phyloP scores from a whole-genome alignment of 2,113 vertebrate genomes.

The Amphiprion ocellaris region DNA sequence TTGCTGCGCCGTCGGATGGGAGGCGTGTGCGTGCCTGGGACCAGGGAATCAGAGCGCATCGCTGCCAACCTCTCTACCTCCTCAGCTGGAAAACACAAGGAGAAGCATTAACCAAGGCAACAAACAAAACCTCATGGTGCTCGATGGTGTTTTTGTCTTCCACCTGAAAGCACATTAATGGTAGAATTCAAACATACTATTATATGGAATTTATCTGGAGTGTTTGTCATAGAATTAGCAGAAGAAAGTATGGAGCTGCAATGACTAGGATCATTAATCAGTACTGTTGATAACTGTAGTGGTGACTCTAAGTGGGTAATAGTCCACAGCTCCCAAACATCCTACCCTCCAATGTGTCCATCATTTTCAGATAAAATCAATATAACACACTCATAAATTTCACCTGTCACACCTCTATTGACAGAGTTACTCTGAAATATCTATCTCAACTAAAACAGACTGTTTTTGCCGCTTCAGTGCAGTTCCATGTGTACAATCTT shows the following conservation, averaged over 20 bases:
- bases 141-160: too few species aligned
- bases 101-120: conserved; percentile 1
- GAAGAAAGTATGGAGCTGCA: too few species aligned
- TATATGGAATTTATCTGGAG: neutral
- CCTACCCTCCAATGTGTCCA: neutral
- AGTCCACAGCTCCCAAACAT: neutral
- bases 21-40: conserved; percentile 97
- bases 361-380: conserved; percentile 1
- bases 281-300: neutral
- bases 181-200: too few species aligned
- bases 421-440: neutral
- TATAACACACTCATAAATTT: neutral
- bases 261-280: neutral
- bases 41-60: conserved; percentile 97
- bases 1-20: conserved; percentile 97
- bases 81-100: conserved; percentile 85
- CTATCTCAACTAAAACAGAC: neutral
- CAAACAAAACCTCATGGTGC: too few species aligned
- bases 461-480: neutral
- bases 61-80: conserved; percentile 96
- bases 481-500: too few species aligned
- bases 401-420: neutral
- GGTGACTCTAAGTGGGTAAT: too few species aligned
- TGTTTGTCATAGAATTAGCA: too few species aligned
- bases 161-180: too few species aligned